Evolutionary conservation across 2,888 invertebrate species (phyloP).

Genomic region (Miltochrista miniata): DNA sequence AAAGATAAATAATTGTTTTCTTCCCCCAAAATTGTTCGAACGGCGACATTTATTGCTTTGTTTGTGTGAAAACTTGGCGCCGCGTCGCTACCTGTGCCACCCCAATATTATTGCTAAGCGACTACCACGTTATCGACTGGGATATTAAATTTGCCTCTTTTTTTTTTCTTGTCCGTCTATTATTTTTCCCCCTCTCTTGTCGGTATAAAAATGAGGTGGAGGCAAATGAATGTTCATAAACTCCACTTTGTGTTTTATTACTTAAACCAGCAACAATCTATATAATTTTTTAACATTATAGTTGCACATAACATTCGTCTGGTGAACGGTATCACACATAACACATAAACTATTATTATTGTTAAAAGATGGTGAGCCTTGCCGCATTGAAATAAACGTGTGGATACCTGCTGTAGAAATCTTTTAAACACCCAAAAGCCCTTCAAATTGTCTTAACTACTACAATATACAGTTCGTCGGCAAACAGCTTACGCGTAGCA

Average conservation of each 20-base stretch:
- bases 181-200: slow-evolving; percentile 33
- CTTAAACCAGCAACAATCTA: too few species aligned
- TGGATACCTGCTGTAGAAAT: too few species aligned
- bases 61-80: slow-evolving; percentile 65
- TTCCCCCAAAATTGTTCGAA: slow-evolving; percentile 60
- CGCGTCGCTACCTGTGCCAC: slow-evolving; percentile 52
- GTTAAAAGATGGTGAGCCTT: too few species aligned
- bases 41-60: slow-evolving; percentile 73
- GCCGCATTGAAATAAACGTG: too few species aligned
- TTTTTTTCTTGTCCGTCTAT: slow-evolving; percentile 32
- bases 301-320: too few species aligned
- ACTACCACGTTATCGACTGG: slow-evolving; percentile 49
- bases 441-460: too few species aligned
- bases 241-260: slow-evolving; percentile 36
- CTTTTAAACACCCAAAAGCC: too few species aligned
- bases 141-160: slow-evolving; percentile 48
- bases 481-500: too few species aligned
- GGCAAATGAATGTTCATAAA: slow-evolving; percentile 40
- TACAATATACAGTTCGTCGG: too few species aligned
- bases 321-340: too few species aligned
- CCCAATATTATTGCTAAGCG: slow-evolving; percentile 40
- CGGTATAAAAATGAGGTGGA: slow-evolving; percentile 36
- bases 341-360: too few species aligned
- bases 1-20: slow-evolving; percentile 66
- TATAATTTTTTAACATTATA: too few species aligned